phyloP scores from a whole-genome alignment of 2,888 invertebrate genomes.

The Coleophora deauratella region DNA sequence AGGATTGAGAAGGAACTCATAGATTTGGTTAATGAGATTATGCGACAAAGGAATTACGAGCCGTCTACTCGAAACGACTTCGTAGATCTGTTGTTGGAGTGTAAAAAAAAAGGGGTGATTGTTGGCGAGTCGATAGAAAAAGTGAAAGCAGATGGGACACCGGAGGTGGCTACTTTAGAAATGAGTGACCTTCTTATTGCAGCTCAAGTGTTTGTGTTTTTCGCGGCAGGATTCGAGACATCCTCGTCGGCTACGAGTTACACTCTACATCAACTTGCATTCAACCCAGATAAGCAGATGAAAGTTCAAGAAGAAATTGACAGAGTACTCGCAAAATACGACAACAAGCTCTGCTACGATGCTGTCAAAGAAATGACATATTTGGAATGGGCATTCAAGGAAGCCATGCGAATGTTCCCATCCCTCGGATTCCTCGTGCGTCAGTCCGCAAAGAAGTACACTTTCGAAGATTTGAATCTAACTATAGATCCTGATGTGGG shows the following conservation, averaged over 20 bases:
- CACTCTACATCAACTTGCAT: conserved; percentile 20
- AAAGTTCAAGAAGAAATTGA: conserved; percentile 22
- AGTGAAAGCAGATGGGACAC: conserved; percentile 14
- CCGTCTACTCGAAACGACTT: conserved; percentile 22
- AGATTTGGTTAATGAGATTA: conserved; percentile 9
- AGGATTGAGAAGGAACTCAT: conserved; percentile 2
- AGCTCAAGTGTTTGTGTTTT: conserved; percentile 22
- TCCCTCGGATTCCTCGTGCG: conserved; percentile 18
- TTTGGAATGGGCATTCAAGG: conserved; percentile 18
- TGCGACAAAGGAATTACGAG: conserved; percentile 16
- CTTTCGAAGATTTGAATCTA: conserved; percentile 16
- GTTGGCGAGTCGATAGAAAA: conserved; percentile 17
- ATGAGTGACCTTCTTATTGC: conserved; percentile 16
- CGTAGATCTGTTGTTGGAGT: conserved; percentile 23
- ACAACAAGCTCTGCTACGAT: conserved; percentile 21
- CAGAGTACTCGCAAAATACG: conserved; percentile 16
- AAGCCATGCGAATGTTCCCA: conserved; percentile 19
- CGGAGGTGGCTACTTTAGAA: conserved; percentile 11
- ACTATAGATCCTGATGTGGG: conserved; percentile 29
- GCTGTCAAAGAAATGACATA: conserved; percentile 24
- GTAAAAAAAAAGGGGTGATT: conserved; percentile 16
- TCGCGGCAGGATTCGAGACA: conserved; percentile 24
- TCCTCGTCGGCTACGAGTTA: conserved; percentile 22
- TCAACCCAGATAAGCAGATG: conserved; percentile 16
- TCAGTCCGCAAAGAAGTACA: conserved; percentile 17